phyloP scores from a whole-genome alignment of 2,113 vertebrate genomes.

The Callopanchax toddi region DNA sequence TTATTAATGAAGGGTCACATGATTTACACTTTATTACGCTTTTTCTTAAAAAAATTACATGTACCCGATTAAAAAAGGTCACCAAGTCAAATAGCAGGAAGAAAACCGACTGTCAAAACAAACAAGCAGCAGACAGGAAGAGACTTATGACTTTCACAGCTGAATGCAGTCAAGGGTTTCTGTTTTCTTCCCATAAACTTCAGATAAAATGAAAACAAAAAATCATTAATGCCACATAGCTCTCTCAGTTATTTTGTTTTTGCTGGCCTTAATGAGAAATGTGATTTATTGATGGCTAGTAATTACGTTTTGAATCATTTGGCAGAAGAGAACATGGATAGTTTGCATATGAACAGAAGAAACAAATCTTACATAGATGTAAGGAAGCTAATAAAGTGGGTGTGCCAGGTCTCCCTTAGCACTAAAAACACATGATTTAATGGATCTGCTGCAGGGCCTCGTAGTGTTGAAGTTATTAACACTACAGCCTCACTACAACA shows the following conservation, averaged over 20 bases:
- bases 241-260: background rate
- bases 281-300: background rate
- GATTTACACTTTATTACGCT: too few species aligned
- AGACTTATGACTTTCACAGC: too few species aligned
- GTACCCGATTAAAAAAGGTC: too few species aligned
- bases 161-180: too few species aligned
- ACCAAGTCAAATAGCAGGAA: too few species aligned
- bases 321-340: background rate
- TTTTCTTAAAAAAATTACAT: too few species aligned
- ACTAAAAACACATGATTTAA: background rate
- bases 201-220: constrained; percentile 6
- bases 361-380: background rate
- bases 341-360: constrained; percentile 6
- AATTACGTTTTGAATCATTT: constrained; percentile 1
- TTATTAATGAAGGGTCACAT: too few species aligned
- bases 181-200: background rate
- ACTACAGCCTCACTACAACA: background rate
- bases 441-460: background rate
- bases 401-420: background rate
- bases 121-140: too few species aligned
- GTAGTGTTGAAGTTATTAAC: background rate
- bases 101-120: too few species aligned
- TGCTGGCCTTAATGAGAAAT: constrained; percentile 4
- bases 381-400: background rate
- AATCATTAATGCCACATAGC: background rate